phyloP scores from a whole-genome alignment of 2,888 invertebrate species.

The Gibbula magus region DNA sequence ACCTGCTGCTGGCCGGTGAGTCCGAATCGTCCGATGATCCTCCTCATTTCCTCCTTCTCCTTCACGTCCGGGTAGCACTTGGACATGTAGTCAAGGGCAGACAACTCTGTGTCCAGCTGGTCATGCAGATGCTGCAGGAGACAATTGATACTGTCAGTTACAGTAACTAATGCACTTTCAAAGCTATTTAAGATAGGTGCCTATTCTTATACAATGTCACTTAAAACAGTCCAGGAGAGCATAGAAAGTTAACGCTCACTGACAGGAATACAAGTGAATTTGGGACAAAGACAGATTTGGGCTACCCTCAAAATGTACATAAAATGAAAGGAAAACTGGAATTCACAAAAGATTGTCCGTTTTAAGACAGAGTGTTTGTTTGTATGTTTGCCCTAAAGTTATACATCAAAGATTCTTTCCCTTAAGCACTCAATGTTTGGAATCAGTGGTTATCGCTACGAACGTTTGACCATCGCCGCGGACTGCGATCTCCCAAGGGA shows the following conservation, averaged over 20 bases:
- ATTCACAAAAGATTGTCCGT: too few relatives aligned
- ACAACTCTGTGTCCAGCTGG: constrained; percentile 92
- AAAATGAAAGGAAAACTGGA: too few relatives aligned
- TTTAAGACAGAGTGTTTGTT: too few relatives aligned
- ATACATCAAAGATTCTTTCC: too few relatives aligned
- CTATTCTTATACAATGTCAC: not conserved
- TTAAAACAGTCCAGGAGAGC: not conserved
- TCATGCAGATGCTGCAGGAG: constrained; percentile 89
- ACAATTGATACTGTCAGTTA: not conserved
- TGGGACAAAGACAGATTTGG: too few relatives aligned
- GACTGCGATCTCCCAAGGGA: not conserved
- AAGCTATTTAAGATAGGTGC: not conserved
- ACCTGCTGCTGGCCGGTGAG: constrained; percentile 91
- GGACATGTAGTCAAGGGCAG: constrained; percentile 99
- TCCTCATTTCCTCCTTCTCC: constrained; percentile 98
- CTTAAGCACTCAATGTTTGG: constrained; percentile 2
- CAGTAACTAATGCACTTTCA: not conserved
- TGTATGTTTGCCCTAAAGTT: too few relatives aligned
- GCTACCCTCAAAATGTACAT: too few relatives aligned
- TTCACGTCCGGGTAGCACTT: constrained; percentile 96
- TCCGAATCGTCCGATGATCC: constrained; percentile 98
- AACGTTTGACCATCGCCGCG: constrained; percentile 7
- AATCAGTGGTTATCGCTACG: constrained; percentile 23
- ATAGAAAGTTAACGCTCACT: too few relatives aligned
- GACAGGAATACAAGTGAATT: too few relatives aligned